Percentiles rank a stretch among this genome's conserved stretches.
These are phyloP conservation scores for Jacana jacana DNA, from an alignment of 2,113 vertebrate species.

Conservation along the genomic window DNA sequence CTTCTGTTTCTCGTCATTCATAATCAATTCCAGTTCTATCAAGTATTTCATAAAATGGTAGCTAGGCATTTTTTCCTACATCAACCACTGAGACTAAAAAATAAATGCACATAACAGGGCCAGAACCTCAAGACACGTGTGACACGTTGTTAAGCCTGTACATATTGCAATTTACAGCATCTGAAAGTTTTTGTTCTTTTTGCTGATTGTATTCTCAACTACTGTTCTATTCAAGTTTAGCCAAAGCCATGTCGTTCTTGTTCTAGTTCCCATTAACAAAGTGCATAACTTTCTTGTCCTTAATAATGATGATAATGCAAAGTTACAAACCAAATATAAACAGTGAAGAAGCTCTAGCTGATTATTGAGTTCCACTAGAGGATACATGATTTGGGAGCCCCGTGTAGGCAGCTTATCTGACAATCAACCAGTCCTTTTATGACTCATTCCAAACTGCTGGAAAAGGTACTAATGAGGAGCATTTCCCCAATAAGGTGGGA, in stretches of 20 bases:
- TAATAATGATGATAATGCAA: not conserved
- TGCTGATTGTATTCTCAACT: not conserved
- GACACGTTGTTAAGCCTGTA: not conserved
- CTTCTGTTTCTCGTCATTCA: not conserved
- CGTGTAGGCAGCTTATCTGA: not conserved
- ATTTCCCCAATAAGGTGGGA: not conserved
- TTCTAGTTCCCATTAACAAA: constrained; percentile 23
- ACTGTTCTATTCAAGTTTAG: constrained; percentile 4
- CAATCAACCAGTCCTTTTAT: not conserved
- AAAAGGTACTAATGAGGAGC: not conserved
- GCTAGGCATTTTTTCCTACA: not conserved
- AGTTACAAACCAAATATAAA: not conserved
- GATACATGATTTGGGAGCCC: not conserved
- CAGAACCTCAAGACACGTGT: not conserved
- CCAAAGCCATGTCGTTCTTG: not conserved
- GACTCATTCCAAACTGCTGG: not conserved
- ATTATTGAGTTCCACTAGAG: not conserved
- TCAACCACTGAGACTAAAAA: not conserved
- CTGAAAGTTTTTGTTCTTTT: constrained; percentile 32
- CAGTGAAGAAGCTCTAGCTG: not conserved
- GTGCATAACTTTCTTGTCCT: not conserved
- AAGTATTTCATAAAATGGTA: constrained; percentile 21
- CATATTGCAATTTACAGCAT: not conserved
- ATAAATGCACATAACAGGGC: not conserved
- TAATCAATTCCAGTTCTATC: constrained; percentile 27